Evolutionary conservation across 2,888 invertebrate species (phyloP), one percentile per base, ranked within the genome.

Genomic region (Eristalis intricaria): DNA sequence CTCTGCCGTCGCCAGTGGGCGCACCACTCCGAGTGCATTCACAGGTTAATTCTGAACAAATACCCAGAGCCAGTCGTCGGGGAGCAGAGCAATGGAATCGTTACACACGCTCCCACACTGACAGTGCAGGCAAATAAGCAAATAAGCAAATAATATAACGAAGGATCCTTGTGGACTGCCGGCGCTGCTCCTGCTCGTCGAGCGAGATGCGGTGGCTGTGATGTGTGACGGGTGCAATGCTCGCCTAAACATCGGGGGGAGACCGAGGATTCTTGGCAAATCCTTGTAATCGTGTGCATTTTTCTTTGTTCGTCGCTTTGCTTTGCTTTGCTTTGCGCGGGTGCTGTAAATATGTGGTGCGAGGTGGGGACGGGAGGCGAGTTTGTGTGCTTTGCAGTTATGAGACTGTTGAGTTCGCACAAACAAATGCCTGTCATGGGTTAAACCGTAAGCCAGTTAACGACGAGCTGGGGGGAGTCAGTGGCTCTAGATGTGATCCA

Each of bases 101-200:
- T 74, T 71, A 68, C 15, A 58, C 56, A 58, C 26, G 26, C 26
- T 26, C 26, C 26, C 38, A 69, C 69, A 63, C 38, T 35, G n/a
- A 19, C 8, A 78, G 69, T 10, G 13, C 38, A 66, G 64, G 66
- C 58, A 64, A 76, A 66, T 65, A 75, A 78, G 71, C 78, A 70
- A 76, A 77, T 83, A 77, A 84, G 63, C 66, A 76, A 84, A 84
- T 68, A 71, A 66, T 35, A 77, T 77, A 81, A 85, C 81, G 81
- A 85, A 85, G 85, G 58, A 77, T 81, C 73, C 81, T 81, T 77
- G 77, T 77, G 81, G 64, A 81, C 64, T 66, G 76, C 80, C 76
- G 70, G 43, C 43, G 7, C 50, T 73, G 23, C 56, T 73, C 76
- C 63, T 82, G 40, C 64, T 65, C 32, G 69, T 69, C 66, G 7